phyloP scores from a whole-genome alignment of 2,113 vertebrate species.

The Trichechus manatus region DNA sequence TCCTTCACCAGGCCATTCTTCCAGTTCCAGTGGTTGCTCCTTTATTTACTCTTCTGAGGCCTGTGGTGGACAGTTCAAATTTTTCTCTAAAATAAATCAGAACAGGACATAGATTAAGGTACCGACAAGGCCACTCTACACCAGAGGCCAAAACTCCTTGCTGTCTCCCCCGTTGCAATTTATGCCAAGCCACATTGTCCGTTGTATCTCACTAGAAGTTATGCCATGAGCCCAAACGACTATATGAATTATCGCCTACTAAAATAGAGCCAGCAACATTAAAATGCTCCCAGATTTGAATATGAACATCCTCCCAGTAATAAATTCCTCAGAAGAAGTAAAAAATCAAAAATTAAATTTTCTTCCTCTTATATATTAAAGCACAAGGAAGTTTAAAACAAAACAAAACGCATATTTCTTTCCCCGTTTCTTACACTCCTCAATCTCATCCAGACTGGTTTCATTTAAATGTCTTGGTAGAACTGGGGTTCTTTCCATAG shows the following conservation, averaged over 20 bases:
- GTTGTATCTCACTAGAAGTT: not conserved
- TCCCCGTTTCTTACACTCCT: not conserved
- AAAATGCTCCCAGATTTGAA: not conserved
- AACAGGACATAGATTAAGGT: not conserved
- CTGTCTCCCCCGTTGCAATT: not conserved
- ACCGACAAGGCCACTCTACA: not conserved
- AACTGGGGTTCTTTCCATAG: not conserved
- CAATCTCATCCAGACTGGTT: not conserved
- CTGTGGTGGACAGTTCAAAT: not conserved
- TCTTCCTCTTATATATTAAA: not conserved
- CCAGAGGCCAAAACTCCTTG: not conserved
- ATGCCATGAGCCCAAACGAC: not conserved
- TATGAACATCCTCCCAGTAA: not conserved
- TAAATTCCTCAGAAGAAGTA: not conserved
- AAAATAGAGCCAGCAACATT: not conserved
- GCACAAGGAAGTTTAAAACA: constrained; percentile 11
- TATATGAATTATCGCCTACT: not conserved
- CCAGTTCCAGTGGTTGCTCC: not conserved
- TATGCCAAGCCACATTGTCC: not conserved
- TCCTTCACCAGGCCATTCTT: not conserved
- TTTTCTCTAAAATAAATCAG: not conserved
- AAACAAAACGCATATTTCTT: not conserved
- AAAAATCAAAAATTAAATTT: not conserved
- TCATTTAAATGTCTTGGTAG: not conserved
- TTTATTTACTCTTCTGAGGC: not conserved